Evolutionary conservation across 2,113 vertebrate species (phyloP), one percentile per base, ranked within the genome.

Genomic region (Microcebus jonahi): DNA sequence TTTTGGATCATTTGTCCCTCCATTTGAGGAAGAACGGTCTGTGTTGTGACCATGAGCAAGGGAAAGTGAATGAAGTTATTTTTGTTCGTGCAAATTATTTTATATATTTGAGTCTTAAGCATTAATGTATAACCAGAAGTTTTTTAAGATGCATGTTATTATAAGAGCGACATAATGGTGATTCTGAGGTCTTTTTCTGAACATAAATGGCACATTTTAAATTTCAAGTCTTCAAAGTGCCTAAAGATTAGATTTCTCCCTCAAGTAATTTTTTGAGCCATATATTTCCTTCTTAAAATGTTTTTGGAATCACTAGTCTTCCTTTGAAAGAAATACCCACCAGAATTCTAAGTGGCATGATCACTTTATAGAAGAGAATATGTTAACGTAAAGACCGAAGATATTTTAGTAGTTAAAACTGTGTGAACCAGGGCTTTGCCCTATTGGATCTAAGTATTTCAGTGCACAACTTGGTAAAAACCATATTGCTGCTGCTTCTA

Each of bases 161-260:
- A 96, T 98, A 92, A 84, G 92, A 90, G 91, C 96, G 83, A 96
- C 97, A 88, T 96, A 98, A 97, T 85, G 96, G 93, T 97, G 93
- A n/a, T 96, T 98, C 98, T 93, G 95, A 96, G 97, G 96, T 14
- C 70, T 96, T 98, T 98, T 98, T 98, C 97, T 98, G 98, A 77
- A 91, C 95, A 97, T 94, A 96, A 95, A 97, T 97, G 99, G 98
- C 98, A 99, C 98, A 84, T 97, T 98, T 98, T 92, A 97, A 98
- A 98, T 91, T 87, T 97, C 90, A 95, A 97, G 92, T 98, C 98
- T 97, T 98, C 96, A 96, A 98, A 99, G 98, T 99, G 98, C 98
- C 98, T 99, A 65, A 98, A 97, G 90, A 97, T 98, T 67, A 94
- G 59, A 94, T 97, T 97, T 98, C 96, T 97, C 97, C 94, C 94